A percentile compares a stretch with the other conserved stretches of the same genome.
phyloP scores from a whole-genome alignment of 1,140 invertebrate genomes.

The Macrosteles quadrilineatus region DNA sequence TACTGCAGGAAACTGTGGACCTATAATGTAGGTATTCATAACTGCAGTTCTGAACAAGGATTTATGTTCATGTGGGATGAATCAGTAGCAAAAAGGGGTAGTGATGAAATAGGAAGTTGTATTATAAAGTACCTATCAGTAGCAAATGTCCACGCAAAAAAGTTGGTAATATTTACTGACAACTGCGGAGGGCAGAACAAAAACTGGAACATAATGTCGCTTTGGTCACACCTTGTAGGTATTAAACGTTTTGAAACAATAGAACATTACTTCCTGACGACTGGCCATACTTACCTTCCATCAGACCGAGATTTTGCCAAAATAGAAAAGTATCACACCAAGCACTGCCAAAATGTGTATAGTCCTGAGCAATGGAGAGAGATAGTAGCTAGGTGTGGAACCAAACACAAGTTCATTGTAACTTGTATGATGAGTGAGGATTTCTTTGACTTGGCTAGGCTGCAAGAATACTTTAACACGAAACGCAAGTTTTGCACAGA shows the following conservation, averaged over 20 bases:
- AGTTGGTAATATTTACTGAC: neutral
- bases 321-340: conserved; percentile 2
- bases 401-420: conserved; percentile 4
- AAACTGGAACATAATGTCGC: conserved; percentile 7
- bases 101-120: conserved; percentile 23
- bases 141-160: neutral
- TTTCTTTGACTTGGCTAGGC: neutral
- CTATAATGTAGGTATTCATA: conserved; percentile 33
- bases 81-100: conserved; percentile 23
- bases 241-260: neutral
- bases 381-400: neutral
- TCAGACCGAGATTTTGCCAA: neutral
- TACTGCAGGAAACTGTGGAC: conserved; percentile 35
- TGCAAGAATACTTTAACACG: neutral
- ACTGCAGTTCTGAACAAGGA: conserved; percentile 28
- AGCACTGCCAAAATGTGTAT: conserved; percentile 6
- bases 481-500: neutral
- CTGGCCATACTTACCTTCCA: conserved; percentile 2
- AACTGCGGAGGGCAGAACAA: conserved; percentile 4
- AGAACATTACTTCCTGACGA: conserved; percentile 4
- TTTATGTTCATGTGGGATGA: conserved; percentile 38
- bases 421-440: neutral
- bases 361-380: conserved; percentile 7
- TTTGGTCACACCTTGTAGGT: neutral
- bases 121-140: neutral